Evolutionary conservation across 2,113 vertebrate species (phyloP).

Genomic region (Tetraodon nigroviridis): DNA sequence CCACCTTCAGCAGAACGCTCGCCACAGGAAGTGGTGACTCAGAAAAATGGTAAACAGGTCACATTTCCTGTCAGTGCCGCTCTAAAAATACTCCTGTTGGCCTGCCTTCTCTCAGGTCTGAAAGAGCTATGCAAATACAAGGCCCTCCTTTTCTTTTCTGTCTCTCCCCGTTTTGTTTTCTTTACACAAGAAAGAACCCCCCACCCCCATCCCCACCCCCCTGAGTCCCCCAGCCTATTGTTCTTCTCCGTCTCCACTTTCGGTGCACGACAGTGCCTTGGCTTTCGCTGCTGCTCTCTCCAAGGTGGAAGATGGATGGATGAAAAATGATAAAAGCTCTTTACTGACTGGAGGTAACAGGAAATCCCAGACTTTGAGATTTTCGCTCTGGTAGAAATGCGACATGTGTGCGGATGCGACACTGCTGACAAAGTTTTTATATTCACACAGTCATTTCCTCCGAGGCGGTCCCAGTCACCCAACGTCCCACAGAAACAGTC

Average conservation of each 20-base stretch:
- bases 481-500: too few relatives aligned
- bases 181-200: too few relatives aligned
- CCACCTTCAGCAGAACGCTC: constrained; percentile 27
- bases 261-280: constrained; percentile 42
- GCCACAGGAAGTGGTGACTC: constrained; percentile 34
- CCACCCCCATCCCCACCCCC: too few relatives aligned
- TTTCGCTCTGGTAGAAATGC: not conserved
- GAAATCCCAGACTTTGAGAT: constrained; percentile 20
- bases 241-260: constrained; percentile 43
- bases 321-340: constrained; percentile 46
- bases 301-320: constrained; percentile 3
- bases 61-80: constrained; percentile 47
- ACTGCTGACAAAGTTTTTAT: too few relatives aligned
- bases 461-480: too few relatives aligned
- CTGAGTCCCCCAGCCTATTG: constrained; percentile 33
- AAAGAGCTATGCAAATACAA: constrained; percentile 63
- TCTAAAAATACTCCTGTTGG: constrained; percentile 64
- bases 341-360: constrained; percentile 51
- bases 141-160: constrained; percentile 18
- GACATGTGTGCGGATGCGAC: too few relatives aligned
- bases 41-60: constrained; percentile 58
- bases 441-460: too few relatives aligned
- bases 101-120: constrained; percentile 42
- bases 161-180: constrained; percentile 33
- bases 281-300: constrained; percentile 49